Conservation (phyloP, 2,888 invertebrate species). For the Eubasilissa splendida region DNA sequence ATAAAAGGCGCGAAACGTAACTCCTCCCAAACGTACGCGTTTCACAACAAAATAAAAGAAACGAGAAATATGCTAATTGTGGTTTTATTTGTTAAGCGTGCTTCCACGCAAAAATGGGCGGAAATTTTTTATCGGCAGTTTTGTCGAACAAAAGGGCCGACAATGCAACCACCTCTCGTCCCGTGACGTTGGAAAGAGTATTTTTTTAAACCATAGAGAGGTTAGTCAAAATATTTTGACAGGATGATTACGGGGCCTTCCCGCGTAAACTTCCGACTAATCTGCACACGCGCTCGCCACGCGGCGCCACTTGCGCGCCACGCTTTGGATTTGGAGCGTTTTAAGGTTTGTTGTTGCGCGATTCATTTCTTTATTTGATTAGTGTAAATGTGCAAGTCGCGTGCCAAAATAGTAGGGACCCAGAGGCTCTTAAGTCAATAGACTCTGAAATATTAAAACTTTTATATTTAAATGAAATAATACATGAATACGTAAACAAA, state of each 20-base stretch:
- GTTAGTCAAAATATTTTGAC: conserved; percentile 54
- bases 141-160: neutral
- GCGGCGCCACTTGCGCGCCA: conserved; percentile 30
- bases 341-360: neutral
- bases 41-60: conserved; percentile 29
- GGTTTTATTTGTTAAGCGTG: conserved; percentile 40
- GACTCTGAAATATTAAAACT: no score
- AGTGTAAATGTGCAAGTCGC: no score
- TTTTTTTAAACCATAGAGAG: conserved; percentile 20
- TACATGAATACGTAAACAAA: no score
- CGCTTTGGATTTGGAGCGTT: conserved; percentile 1
- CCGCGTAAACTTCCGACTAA: conserved; percentile 20
- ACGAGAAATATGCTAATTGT: conserved; percentile 52
- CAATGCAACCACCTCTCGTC: no score
- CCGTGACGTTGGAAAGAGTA: neutral
- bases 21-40: neutral
- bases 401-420: no score
- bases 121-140: neutral
- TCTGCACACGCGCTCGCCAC: conserved; percentile 39
- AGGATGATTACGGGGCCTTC: conserved; percentile 42
- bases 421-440: no score
- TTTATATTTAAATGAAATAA: no score
- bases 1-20: conserved; percentile 6
- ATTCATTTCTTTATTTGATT: no score
- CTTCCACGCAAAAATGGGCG: conserved; percentile 22